phyloP scores from a whole-genome alignment of 2,888 invertebrate genomes.

The Camponotus fellah region DNA sequence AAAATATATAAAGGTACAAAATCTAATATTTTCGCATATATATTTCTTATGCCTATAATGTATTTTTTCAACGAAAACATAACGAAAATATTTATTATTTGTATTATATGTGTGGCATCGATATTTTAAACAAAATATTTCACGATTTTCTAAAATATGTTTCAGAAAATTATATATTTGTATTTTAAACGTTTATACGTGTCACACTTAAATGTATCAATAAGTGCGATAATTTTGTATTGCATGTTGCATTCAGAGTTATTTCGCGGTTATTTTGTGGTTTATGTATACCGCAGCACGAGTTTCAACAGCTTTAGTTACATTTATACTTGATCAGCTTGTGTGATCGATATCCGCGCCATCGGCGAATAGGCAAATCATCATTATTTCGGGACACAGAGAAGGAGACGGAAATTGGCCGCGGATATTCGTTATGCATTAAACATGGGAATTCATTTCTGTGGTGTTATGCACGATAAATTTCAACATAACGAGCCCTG shows the following conservation, averaged over 20 bases:
- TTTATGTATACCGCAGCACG: not conserved
- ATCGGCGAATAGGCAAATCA: slow-evolving; percentile 62
- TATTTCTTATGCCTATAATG: too few species aligned
- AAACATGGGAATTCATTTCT: slow-evolving; percentile 33
- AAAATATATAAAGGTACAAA: not conserved
- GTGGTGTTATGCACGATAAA: slow-evolving; percentile 21
- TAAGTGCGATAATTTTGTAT: not conserved
- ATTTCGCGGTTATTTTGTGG: not conserved
- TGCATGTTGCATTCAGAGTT: not conserved
- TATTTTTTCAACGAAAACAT: not conserved
- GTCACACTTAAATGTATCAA: not conserved
- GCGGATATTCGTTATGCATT: slow-evolving; percentile 27
- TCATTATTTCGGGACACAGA: slow-evolving; percentile 61
- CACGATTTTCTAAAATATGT: not conserved
- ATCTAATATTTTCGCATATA: not conserved
- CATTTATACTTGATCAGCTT: slow-evolving; percentile 68
- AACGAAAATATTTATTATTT: not conserved
- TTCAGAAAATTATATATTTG: not conserved
- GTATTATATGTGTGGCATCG: not conserved
- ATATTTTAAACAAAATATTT: not conserved
- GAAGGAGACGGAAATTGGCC: not conserved
- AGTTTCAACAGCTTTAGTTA: slow-evolving; percentile 60
- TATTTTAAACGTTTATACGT: not conserved
- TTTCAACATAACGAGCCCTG: slow-evolving; percentile 25
- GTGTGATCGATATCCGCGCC: slow-evolving; percentile 68